Base-by-base conservation (phyloP, 2,888 invertebrate genomes). In the Macaria notata region DNA sequence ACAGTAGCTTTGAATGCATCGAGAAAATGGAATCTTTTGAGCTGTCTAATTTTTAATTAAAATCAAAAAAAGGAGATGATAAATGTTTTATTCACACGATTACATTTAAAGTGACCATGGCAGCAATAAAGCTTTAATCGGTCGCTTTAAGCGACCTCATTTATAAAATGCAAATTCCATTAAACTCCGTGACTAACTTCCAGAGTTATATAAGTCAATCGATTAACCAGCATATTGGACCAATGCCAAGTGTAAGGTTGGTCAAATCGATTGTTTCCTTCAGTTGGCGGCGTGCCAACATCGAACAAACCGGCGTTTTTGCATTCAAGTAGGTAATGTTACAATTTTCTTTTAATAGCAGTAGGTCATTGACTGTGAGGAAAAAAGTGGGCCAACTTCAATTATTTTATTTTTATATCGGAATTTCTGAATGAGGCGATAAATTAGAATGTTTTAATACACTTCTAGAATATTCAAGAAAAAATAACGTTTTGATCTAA, bases 181-280 rank as follows among this genome's bases (percentile, higher is more conserved):
- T 61, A 61, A 45, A 53, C 47, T 52, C 44, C 4, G 30, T 6
- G 39, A 9, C 29, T 51, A 46, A 56, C 60, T 59, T 62, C 70
- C 63, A 73, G 65, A 66, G 65, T 69, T 62, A 64, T 62, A 61
- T 59, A 65, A 57, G 57, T 61, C 53, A 58, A 77, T 80, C 70
- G 74, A 80, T 79, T 75, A 69, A 47, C 68, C 66, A 54, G 63
- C 54, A 45, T 55, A 56, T 65, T 81, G 81, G 81, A 71, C 44
- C 42, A 51, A 41, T 64, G 78, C 81, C 81, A 81, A 73, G 65
- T 58, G 59, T 64, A 71, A 71, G 75, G 71, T 68, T 70, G 70
- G 65, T 42, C 62, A 61, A 62, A 67, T 66, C 68, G 61, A 70
- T 73, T 71, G 73, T 75, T 68, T 59, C 65, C 64, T 64, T 52